A percentile compares a stretch with the other conserved stretches of the same genome.
These are phyloP conservation scores for Chlamydotis undulata DNA, from an alignment of 2,113 vertebrate species.

Conservation along the genomic window DNA sequence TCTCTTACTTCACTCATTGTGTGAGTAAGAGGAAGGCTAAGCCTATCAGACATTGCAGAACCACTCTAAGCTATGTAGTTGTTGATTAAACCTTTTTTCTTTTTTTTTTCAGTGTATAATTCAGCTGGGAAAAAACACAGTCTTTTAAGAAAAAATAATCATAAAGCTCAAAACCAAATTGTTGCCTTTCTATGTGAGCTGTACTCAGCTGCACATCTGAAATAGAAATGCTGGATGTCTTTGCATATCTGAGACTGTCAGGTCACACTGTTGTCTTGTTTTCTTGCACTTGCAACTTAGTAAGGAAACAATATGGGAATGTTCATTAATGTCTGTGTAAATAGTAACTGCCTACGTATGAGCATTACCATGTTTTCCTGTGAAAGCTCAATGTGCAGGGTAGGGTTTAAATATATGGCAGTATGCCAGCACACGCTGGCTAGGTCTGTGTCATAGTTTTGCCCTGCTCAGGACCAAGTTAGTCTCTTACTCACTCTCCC, in stretches of 20 bases:
- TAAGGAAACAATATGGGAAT: neutral
- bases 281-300: constrained; percentile 10
- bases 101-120: neutral
- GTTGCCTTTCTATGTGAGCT: neutral
- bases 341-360: neutral
- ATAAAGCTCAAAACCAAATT: neutral
- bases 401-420: constrained; percentile 34
- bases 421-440: neutral
- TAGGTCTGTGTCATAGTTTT: neutral
- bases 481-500: too few relatives aligned
- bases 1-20: neutral
- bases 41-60: neutral
- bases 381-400: neutral
- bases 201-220: neutral
- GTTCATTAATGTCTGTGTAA: constrained; percentile 32
- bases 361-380: constrained; percentile 4
- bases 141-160: neutral
- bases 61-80: neutral
- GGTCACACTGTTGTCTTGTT: neutral
- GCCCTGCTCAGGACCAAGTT: too few relatives aligned
- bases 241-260: neutral
- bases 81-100: neutral
- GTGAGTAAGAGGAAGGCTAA: neutral
- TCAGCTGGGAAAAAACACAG: neutral
- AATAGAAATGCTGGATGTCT: neutral